A percentile compares a stretch with the other conserved stretches of the same genome.
These are phyloP conservation scores for Cheilosia urbana DNA, from an alignment of 2,888 invertebrate genomes.

Conservation along the genomic window DNA sequence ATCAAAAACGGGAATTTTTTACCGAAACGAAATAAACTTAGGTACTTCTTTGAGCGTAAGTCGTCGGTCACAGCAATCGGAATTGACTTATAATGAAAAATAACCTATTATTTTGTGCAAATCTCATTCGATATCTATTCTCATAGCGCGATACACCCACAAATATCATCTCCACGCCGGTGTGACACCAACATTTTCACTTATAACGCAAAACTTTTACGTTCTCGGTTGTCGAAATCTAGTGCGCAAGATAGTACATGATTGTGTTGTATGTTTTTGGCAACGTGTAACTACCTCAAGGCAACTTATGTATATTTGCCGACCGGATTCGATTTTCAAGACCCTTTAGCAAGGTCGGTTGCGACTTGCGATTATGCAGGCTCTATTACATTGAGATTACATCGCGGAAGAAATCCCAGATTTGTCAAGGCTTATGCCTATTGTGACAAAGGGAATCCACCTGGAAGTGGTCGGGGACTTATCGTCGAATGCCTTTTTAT, in stretches of 20 bases:
- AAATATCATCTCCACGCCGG: conserved; percentile 14
- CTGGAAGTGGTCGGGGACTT: no score
- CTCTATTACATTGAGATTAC: conserved; percentile 1
- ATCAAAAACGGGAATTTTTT: neutral
- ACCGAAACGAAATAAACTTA: neutral
- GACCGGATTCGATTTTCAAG: neutral
- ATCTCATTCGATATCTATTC: neutral
- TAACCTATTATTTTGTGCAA: neutral
- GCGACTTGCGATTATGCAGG: conserved; percentile 7
- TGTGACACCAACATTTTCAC: conserved; percentile 14
- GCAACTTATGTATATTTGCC: conserved; percentile 13
- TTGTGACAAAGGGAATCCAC: no score
- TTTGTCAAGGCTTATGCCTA: no score
- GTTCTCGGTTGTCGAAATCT: conserved; percentile 27
- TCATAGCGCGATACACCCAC: neutral
- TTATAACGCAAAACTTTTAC: conserved; percentile 23
- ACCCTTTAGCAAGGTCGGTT: conserved; percentile 7
- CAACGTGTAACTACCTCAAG: conserved; percentile 3
- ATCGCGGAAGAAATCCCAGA: no score
- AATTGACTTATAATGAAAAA: neutral
- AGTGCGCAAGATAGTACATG: conserved; percentile 7
- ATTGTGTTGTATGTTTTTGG: conserved; percentile 32
- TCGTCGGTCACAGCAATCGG: neutral
- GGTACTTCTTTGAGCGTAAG: neutral
- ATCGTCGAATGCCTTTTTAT: no score